Base-by-base conservation (phyloP, 2,888 invertebrate species). In the Hemaris fuciformis region DNA sequence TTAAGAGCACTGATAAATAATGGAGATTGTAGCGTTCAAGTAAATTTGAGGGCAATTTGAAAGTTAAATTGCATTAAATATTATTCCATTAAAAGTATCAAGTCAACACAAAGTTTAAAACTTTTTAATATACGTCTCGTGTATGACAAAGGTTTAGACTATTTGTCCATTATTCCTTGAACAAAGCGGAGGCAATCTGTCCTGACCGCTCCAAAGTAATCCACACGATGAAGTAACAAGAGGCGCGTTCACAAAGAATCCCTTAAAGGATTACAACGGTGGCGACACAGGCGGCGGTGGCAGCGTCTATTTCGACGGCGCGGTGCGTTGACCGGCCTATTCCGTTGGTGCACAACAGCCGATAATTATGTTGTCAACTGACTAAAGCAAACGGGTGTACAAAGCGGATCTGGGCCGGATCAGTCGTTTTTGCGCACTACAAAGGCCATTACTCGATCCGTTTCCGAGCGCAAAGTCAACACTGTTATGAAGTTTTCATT, bases 361-460 rank as follows among this genome's bases (percentile, higher is more conserved):
- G 83, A 89, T 89, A 89, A 88, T 89, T 88, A 89, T 87, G 84
- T 84, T 89, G 89, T 88, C 88, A 87, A 85, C 85, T 82, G 83
- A 81, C 82, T 82, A 84, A 87, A 87, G 88, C 87, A 87, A 89
- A 81, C 83, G 79, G 79, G 81, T 76, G 74, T 77, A 87, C 88
- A 90, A 89, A 90, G 90, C 84, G 83, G 84, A 85, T 87, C 85
- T 85, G 83, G 79, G 77, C 80, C 75, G 88, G 87, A 90, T 88
- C 90, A 87, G 81, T 82, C 85, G 89, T 89, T 91, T 91, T 91
- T 90, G 89, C 82, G 73, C 80, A 75, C 80, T 77, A 88, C 89
- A 90, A 91, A 89, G 86, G 88, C 88, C 86, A 90, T 89, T 90
- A 88, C 84, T 83, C 84, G 86, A 88, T 87, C 83, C 82, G 86